Evolutionary conservation across 2,113 vertebrate genomes (phyloP), one percentile per base, ranked within the genome.

Genomic region (Paradoxurus hermaphroditus): DNA sequence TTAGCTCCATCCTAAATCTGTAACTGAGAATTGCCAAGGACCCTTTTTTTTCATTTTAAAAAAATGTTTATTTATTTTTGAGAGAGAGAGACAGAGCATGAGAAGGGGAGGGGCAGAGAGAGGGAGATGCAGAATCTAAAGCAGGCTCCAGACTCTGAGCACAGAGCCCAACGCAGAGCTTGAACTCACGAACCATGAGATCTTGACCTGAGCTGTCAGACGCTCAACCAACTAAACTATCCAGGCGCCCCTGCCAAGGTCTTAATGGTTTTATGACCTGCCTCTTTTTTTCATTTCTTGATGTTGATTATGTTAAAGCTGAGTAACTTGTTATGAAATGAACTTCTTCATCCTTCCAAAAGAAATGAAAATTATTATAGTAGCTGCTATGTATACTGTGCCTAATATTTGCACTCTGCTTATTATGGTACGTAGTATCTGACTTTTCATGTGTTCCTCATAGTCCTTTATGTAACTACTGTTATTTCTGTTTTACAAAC

Each of bases 271-370:
- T 89, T 85, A 84, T 81, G 75, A 92, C 3, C 59, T 86, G 13
- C n/a, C 16, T 73, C 27, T 63, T 93, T 89, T 70, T 81, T 70
- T 59, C 63, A 25, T 95, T 53, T 46, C 12, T 75, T 96, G 11
- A 65, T 93, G 13, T 89, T 95, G 14, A 19, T 89, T 94, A 59
- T 72, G 44, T 84, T 75, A 62, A 89, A 96, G 94, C n/a, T 83
- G 73, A 89, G 36, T 83, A 96, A 75, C 18, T 92, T 90, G 27
- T 94, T 96, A 73, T 31, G 73, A 95, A 95, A 89, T 78, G 15
- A 92, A 67, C 25, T 94, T 95, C 41, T 14, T 94, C 18, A n/a
- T 78, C 36, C 25, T 62, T 36, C 39, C 27, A 59, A 82, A 92
- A 73, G 44, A 94, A 95, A 90, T 86, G 39, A 78, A 92, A 86